Evolutionary conservation across 2,113 vertebrate genomes (phyloP).

Genomic region (Archocentrus centrarchus): DNA sequence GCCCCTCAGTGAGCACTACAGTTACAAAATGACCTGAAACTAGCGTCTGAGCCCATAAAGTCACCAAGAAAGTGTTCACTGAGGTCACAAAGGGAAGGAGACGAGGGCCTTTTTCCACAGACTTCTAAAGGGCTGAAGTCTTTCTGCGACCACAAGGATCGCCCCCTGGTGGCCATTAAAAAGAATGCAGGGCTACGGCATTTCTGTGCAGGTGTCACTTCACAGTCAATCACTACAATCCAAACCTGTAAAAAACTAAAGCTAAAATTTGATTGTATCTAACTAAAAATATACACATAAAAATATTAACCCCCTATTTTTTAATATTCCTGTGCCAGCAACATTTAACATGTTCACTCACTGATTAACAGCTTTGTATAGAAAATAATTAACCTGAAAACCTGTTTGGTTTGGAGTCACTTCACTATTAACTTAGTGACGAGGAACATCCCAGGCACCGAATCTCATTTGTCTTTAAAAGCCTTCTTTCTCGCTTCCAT

Average conservation of each 20-base stretch:
- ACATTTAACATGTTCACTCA: no score
- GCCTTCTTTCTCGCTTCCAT: neutral
- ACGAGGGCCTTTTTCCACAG: neutral
- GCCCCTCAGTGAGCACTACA: accelerated
- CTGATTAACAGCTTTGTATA: no score
- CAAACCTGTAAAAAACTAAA: neutral
- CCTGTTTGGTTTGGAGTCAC: no score
- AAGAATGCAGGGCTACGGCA: neutral
- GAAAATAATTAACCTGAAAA: no score
- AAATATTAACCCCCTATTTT: no score
- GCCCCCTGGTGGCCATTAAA: neutral
- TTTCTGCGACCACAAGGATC: accelerated
- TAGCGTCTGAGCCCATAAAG: neutral
- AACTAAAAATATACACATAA: no score
- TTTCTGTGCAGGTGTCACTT: neutral
- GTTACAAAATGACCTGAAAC: neutral
- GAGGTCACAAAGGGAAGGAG: neutral
- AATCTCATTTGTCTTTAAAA: neutral
- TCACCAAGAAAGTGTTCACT: neutral
- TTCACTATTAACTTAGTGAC: neutral
- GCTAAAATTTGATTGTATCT: no score
- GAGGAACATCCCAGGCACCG: neutral
- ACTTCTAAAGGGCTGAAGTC: neutral
- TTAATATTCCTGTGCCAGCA: no score
- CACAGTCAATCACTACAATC: neutral